These are phyloP conservation scores for Stomatorhinus walkeri DNA, from an alignment of 2,797 vertebrate genomes.

Conservation along the genomic window DNA sequence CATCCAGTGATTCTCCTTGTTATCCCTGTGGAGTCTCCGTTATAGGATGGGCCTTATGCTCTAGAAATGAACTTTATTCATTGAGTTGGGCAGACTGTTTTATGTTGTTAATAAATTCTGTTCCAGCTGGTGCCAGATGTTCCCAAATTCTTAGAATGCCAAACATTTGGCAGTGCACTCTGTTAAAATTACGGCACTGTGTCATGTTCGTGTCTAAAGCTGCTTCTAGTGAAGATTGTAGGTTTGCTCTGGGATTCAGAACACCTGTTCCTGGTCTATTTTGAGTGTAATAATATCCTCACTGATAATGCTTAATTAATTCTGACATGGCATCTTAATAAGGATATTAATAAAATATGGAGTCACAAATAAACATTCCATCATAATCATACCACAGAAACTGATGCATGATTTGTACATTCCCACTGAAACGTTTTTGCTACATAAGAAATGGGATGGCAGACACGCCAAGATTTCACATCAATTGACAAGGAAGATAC, in stretches of 20 bases:
- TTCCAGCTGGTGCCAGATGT: constrained; percentile 58
- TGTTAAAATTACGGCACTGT: constrained; percentile 55
- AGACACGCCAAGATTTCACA: too few relatives aligned
- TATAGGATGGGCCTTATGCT: neutral
- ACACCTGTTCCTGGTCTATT: constrained; percentile 57
- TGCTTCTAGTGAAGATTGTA: constrained; percentile 53
- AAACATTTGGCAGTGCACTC: constrained; percentile 50
- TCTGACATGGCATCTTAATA: constrained; percentile 31
- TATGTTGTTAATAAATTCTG: constrained; percentile 33
- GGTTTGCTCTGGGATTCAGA: constrained; percentile 50
- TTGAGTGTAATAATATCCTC: constrained; percentile 57
- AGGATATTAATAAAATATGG: constrained; percentile 25
- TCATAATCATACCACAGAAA: neutral
- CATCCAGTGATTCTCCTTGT: constrained; percentile 38
- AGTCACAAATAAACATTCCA: neutral
- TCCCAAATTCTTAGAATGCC: constrained; percentile 53
- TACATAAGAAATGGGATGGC: neutral
- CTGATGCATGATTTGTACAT: neutral
- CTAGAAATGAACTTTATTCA: constrained; percentile 6
- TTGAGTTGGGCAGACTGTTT: constrained; percentile 13
- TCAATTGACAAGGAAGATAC: neutral
- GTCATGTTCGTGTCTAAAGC: constrained; percentile 41
- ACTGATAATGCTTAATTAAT: constrained; percentile 42
- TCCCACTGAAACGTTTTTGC: neutral
- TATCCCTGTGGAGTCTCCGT: neutral